Evolutionary conservation across 2,797 vertebrate species (phyloP).

Genomic region (Ptychadena robeensis): DNA sequence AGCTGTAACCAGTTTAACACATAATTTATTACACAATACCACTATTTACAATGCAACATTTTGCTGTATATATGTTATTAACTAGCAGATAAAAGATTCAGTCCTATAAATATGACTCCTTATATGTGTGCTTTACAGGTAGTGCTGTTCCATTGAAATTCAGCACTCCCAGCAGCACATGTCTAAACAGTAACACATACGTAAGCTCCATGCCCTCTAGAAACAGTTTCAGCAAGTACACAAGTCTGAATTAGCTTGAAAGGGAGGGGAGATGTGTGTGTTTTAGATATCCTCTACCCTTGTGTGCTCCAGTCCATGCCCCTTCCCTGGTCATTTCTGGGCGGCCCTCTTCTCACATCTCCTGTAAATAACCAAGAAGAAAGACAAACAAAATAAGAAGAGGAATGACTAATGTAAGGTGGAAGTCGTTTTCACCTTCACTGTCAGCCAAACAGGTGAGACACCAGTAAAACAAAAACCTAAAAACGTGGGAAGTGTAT

Average conservation of each 20-base stretch:
- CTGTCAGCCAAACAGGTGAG: too few species aligned
- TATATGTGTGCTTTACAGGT: too few species aligned
- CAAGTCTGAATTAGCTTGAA: not conserved
- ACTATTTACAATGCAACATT: too few species aligned
- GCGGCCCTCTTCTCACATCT: slow-evolving; percentile 8
- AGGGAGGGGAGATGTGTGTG: not conserved
- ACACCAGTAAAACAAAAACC: not conserved
- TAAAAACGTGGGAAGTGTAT: not conserved
- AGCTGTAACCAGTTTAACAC: too few species aligned
- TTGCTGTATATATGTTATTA: too few species aligned
- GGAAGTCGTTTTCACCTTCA: too few species aligned
- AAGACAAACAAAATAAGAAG: slow-evolving; percentile 2
- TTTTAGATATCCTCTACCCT: not conserved
- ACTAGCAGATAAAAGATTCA: too few species aligned
- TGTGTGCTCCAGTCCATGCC: not conserved
- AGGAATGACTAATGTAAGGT: not conserved
- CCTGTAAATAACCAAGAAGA: not conserved
- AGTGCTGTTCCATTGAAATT: not conserved
- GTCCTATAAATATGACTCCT: too few species aligned
- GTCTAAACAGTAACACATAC: too few species aligned
- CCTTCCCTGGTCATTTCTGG: slow-evolving; percentile 23
- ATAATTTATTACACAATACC: too few species aligned
- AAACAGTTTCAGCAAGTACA: not conserved
- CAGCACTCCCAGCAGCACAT: not conserved
- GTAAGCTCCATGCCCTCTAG: not conserved